These are phyloP conservation scores for Lepidochitona cinerea DNA, from an alignment of 2,888 invertebrate species.

Conservation along the genomic window DNA sequence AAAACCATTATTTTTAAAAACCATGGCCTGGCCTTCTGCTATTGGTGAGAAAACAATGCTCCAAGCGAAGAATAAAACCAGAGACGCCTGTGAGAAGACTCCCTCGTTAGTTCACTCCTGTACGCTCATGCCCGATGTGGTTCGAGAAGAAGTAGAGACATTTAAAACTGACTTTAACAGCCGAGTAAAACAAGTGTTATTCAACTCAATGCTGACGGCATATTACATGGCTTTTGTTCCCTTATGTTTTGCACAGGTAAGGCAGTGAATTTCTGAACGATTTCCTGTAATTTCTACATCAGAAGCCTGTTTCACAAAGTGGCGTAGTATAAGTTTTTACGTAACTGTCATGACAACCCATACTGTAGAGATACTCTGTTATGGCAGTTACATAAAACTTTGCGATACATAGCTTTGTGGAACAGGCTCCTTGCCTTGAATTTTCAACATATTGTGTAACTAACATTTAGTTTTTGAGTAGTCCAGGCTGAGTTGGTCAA, in stretches of 20 bases:
- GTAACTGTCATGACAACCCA: too few relatives aligned
- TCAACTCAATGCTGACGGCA: constrained; percentile 85
- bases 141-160: constrained; percentile 86
- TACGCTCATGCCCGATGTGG: constrained; percentile 69
- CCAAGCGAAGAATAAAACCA: constrained; percentile 24
- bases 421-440: too few relatives aligned
- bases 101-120: constrained; percentile 67
- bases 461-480: too few relatives aligned
- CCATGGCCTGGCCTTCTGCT: constrained; percentile 55
- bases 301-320: too few relatives aligned
- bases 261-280: constrained; percentile 14
- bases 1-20: constrained; percentile 81
- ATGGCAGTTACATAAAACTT: too few relatives aligned
- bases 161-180: constrained; percentile 90
- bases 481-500: too few relatives aligned
- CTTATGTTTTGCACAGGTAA: constrained; percentile 89
- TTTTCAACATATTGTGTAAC: too few relatives aligned
- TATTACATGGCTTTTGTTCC: constrained; percentile 93
- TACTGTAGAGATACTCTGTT: too few relatives aligned
- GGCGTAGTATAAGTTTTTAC: too few relatives aligned
- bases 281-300: too few relatives aligned
- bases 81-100: constrained; percentile 31
- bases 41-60: constrained; percentile 27
- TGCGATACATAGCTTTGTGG: too few relatives aligned
- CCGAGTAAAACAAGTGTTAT: constrained; percentile 89